Percentiles rank a stretch among this genome's conserved stretches.
phyloP scores from a whole-genome alignment of 2,888 invertebrate genomes.

The Drosophila prostipennis region DNA sequence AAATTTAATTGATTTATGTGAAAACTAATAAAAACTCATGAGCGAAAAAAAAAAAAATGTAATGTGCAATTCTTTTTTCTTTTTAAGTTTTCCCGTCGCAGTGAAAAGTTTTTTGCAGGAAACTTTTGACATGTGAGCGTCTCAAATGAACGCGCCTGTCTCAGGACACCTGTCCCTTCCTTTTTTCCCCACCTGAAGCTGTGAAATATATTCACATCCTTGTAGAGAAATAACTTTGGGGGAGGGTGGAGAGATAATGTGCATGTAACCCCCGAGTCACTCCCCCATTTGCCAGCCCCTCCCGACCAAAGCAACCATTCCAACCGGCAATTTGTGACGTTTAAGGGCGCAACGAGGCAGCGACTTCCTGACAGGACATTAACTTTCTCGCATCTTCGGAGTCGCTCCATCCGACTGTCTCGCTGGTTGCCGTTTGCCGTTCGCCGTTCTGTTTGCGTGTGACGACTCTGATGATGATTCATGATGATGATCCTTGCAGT shows the following conservation, averaged over 20 bases:
- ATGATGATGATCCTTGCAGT: conserved; percentile 78
- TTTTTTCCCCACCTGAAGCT: conserved; percentile 11
- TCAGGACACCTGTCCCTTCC: conserved; percentile 18
- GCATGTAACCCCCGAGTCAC: conserved; percentile 31
- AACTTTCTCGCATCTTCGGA: conserved; percentile 63
- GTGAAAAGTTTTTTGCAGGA: conserved; percentile 8
- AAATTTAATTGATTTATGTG: conserved; percentile 26
- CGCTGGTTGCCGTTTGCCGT: conserved; percentile 51
- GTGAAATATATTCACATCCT: conserved; percentile 32
- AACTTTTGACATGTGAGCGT: conserved; percentile 48
- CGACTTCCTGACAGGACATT: conserved; percentile 80
- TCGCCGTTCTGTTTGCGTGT: conserved; percentile 22
- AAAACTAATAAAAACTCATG: conserved; percentile 11
- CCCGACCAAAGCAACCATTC: conserved; percentile 9
- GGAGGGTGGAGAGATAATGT: conserved; percentile 39
- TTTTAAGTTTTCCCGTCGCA: conserved; percentile 7
- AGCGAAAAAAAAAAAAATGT: neutral
- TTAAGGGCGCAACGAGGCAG: conserved; percentile 77
- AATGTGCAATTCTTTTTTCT: too few species aligned
- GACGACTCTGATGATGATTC: conserved; percentile 72
- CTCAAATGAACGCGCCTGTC: conserved; percentile 44
- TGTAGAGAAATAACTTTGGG: conserved; percentile 19
- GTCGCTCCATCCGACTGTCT: conserved; percentile 54
- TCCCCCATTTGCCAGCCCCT: neutral
- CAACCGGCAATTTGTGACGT: conserved; percentile 73